Evolutionary conservation across 2,113 vertebrate species (phyloP).

Genomic region (Tragelaphus strepsiceros): DNA sequence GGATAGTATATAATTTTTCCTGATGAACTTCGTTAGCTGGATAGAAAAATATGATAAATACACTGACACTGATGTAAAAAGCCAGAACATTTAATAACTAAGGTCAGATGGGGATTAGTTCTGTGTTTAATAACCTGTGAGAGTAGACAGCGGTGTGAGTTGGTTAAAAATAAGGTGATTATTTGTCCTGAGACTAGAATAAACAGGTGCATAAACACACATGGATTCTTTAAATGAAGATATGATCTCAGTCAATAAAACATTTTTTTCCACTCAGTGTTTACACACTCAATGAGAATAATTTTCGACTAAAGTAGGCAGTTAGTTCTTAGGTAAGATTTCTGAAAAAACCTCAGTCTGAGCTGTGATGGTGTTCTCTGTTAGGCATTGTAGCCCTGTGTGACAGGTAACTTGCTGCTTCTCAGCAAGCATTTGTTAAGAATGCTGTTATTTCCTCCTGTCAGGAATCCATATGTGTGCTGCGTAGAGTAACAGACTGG

Average conservation of each 20-base stretch:
- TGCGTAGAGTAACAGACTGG: not conserved
- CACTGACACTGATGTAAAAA: not conserved
- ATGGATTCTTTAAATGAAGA: not conserved
- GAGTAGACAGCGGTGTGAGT: not conserved
- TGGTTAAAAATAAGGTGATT: slow-evolving; percentile 3
- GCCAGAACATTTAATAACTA: not conserved
- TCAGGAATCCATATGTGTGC: not conserved
- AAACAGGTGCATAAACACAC: not conserved
- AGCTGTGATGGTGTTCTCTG: not conserved
- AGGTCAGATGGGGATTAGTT: not conserved
- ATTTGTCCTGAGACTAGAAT: not conserved
- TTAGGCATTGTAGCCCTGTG: not conserved
- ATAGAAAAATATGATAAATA: not conserved
- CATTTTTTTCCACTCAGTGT: not conserved
- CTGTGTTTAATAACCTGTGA: not conserved
- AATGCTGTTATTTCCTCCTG: not conserved
- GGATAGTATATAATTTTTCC: not conserved
- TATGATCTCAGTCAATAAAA: not conserved
- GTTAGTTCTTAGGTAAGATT: not conserved
- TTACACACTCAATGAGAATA: not conserved
- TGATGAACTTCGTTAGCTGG: not conserved
- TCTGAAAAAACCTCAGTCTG: not conserved
- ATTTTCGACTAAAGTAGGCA: not conserved
- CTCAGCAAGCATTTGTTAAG: not conserved
- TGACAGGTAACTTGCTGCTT: not conserved